A percentile compares a stretch with the other conserved stretches of the same genome.
These are phyloP conservation scores for Endotricha flammealis DNA, from an alignment of 2,888 invertebrate species.

Conservation along the genomic window DNA sequence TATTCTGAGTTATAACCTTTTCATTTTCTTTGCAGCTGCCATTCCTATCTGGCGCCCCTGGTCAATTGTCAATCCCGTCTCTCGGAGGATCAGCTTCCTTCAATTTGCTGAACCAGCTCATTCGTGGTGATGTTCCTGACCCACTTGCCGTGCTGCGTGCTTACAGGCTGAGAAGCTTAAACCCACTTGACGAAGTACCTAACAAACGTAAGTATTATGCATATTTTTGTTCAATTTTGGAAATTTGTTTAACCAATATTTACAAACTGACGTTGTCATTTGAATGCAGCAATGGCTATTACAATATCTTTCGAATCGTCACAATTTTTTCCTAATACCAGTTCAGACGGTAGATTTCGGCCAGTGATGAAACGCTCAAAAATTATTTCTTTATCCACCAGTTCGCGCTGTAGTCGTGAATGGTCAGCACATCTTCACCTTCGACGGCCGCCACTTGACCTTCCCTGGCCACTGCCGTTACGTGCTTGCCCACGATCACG, in stretches of 20 bases:
- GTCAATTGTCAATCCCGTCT: constrained; percentile 61
- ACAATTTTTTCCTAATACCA: too few species aligned
- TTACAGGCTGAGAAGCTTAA: constrained; percentile 73
- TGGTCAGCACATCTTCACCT: constrained; percentile 91
- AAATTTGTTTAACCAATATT: too few species aligned
- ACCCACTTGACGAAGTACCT: constrained; percentile 79
- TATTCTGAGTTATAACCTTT: constrained; percentile 7
- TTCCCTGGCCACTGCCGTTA: constrained; percentile 92
- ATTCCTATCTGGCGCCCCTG: constrained; percentile 30
- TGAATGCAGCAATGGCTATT: too few species aligned
- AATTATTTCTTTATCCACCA: constrained; percentile 34
- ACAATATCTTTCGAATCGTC: too few species aligned
- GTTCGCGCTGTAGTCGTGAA: constrained; percentile 85
- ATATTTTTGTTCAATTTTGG: not conserved
- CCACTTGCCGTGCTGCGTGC: constrained; percentile 72
- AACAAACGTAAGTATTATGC: constrained; percentile 74
- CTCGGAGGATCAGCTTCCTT: constrained; percentile 77
- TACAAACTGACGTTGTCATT: too few species aligned
- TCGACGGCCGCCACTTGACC: constrained; percentile 89
- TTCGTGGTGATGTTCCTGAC: constrained; percentile 79
- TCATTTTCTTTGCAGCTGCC: constrained; percentile 26
- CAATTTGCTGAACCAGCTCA: constrained; percentile 79
- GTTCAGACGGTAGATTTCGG: too few species aligned
- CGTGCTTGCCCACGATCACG: constrained; percentile 88
- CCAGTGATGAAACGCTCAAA: too few species aligned